Evolutionary conservation across 2,888 invertebrate species (phyloP).

Genomic region (Iselma pallidipennis): DNA sequence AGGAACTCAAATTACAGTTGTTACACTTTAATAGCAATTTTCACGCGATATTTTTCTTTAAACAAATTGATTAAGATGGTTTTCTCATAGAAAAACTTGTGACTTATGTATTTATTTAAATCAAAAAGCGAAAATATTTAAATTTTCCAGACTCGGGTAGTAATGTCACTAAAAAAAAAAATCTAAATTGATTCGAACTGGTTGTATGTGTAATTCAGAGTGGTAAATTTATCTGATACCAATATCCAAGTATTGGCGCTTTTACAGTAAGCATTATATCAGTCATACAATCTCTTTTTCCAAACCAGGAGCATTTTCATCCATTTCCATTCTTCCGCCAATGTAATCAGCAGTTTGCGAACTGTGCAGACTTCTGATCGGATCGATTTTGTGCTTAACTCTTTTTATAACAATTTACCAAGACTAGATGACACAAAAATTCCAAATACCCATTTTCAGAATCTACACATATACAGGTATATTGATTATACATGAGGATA

Average conservation of each 20-base stretch:
- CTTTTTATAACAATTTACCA: conserved; percentile 36
- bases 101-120: too few relatives aligned
- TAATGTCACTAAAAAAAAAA: too few relatives aligned
- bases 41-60: not conserved
- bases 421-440: too few relatives aligned
- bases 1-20: not conserved
- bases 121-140: too few relatives aligned
- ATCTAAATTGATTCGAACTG: too few relatives aligned
- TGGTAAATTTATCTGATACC: not conserved
- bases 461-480: too few relatives aligned
- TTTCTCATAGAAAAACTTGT: too few relatives aligned
- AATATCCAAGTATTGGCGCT: not conserved
- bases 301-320: conserved; percentile 8
- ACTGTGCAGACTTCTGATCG: conserved; percentile 36
- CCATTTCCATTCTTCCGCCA: conserved; percentile 20
- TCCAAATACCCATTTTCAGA: too few relatives aligned
- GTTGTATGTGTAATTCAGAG: too few relatives aligned
- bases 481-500: too few relatives aligned
- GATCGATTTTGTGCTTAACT: conserved; percentile 45
- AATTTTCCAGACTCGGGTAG: not conserved
- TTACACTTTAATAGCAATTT: not conserved
- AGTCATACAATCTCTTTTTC: conserved; percentile 26
- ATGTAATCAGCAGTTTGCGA: conserved; percentile 47
- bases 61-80: too few relatives aligned
- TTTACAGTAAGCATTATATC: conserved; percentile 1